These are phyloP conservation scores for Rhagonycha fulva DNA, from an alignment of 2,888 invertebrate genomes.

Conservation along the genomic window DNA sequence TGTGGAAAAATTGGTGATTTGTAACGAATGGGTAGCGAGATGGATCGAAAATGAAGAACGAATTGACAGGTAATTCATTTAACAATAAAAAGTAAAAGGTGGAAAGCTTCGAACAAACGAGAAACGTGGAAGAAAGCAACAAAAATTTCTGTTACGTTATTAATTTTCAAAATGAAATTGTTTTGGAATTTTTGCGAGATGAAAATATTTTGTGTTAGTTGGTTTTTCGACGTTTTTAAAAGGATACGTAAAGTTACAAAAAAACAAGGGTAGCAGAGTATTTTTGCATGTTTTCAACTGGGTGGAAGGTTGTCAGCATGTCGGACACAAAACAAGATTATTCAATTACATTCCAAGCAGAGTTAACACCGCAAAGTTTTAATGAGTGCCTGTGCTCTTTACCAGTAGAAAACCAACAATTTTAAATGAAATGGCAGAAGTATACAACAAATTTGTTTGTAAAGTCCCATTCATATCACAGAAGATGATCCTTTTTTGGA, in stretches of 20 bases:
- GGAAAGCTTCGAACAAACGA: background rate
- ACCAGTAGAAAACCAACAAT: slow-evolving; percentile 12
- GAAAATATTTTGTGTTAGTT: background rate
- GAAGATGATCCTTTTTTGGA: too few species aligned
- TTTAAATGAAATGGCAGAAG: slow-evolving; percentile 6
- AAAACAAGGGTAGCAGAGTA: background rate
- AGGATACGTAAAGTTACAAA: background rate
- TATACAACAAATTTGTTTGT: background rate
- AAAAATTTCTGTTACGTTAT: background rate
- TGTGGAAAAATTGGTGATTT: background rate
- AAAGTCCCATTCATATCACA: background rate
- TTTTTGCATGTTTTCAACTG: slow-evolving; percentile 20
- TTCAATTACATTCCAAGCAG: slow-evolving; percentile 18
- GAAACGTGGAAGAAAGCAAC: background rate
- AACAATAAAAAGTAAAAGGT: background rate
- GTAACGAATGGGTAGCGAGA: background rate
- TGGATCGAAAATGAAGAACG: background rate
- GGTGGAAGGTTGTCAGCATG: slow-evolving; percentile 18
- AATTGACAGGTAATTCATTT: background rate
- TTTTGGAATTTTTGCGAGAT: background rate
- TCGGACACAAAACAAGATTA: slow-evolving; percentile 24
- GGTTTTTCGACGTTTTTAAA: background rate
- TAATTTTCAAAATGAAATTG: background rate
- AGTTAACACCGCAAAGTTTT: slow-evolving; percentile 7
- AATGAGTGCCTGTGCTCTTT: slow-evolving; percentile 6